A percentile compares a stretch with the other conserved stretches of the same genome.
Conservation (phyloP, 1,140 invertebrate species). For the Lepidurus apus region DNA sequence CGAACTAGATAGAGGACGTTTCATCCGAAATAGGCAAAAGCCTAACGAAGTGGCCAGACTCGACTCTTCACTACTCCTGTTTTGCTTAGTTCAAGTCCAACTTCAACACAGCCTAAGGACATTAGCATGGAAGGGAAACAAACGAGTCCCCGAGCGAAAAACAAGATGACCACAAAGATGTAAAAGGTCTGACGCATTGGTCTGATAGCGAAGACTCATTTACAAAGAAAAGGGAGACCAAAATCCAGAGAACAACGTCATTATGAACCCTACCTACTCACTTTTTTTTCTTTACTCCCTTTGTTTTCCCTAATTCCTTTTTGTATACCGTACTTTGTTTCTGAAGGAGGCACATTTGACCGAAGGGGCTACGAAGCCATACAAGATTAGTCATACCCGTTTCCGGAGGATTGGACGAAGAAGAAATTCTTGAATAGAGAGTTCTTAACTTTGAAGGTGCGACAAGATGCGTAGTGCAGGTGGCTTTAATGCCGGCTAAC, state of each 20-base stretch:
- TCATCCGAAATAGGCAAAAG: too few species aligned
- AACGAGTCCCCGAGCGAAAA: constrained; percentile 9
- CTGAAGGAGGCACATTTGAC: not conserved
- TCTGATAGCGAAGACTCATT: not conserved
- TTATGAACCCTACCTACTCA: not conserved
- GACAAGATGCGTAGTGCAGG: not conserved
- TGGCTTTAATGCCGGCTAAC: not conserved
- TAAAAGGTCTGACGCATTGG: constrained; percentile 18
- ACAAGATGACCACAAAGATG: constrained; percentile 19
- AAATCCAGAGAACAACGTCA: constrained; percentile 1
- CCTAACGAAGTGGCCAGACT: too few species aligned
- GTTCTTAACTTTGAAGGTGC: not conserved
- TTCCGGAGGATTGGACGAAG: not conserved
- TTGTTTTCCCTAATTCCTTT: not conserved
- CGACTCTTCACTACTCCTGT: too few species aligned
- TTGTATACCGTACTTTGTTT: not conserved
- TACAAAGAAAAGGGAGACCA: not conserved
- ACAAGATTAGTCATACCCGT: constrained; percentile 15
- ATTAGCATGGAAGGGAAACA: not conserved
- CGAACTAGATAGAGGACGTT: too few species aligned
- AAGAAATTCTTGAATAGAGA: not conserved
- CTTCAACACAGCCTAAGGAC: not conserved
- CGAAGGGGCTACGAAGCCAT: constrained; percentile 12
- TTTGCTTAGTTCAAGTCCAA: too few species aligned
- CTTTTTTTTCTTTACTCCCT: too few species aligned